Evolutionary conservation across 2,797 vertebrate genomes (phyloP).

Genomic region (Erithacus rubecula): DNA sequence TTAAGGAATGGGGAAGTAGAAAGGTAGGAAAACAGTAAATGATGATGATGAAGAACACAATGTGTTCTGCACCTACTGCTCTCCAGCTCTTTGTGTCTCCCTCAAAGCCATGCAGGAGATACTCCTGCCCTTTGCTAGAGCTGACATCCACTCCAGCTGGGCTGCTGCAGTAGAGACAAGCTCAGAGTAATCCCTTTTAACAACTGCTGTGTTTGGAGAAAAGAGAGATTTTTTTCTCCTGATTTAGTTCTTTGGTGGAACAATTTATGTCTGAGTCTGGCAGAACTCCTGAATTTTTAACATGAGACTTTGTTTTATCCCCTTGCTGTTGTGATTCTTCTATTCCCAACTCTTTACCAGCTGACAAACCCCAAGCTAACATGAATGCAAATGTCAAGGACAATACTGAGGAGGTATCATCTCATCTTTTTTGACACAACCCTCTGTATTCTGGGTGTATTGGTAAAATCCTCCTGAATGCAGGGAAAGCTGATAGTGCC

Average conservation of each 20-base stretch:
- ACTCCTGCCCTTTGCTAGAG: background rate
- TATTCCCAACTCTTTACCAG: background rate
- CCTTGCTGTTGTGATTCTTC: background rate
- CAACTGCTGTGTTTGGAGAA: background rate
- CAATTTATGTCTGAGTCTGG: background rate
- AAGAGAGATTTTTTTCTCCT: background rate
- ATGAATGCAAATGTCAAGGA: background rate
- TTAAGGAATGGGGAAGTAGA: background rate
- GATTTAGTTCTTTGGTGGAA: background rate
- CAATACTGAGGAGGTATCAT: background rate
- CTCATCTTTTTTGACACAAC: background rate
- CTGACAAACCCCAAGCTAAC: background rate
- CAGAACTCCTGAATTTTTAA: background rate
- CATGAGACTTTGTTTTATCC: background rate
- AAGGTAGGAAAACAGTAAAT: background rate
- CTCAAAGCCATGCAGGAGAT: background rate
- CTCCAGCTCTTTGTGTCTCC: background rate
- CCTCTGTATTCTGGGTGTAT: background rate
- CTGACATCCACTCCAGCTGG: background rate
- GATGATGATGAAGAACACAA: too few relatives aligned
- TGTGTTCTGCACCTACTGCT: accelerated
- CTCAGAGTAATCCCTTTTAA: background rate
- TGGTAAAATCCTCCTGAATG: background rate
- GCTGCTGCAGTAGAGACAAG: background rate
- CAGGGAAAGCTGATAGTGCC: background rate